A percentile compares a stretch with the other conserved stretches of the same genome.
Evolutionary conservation across 2,797 vertebrate species (phyloP).

Genomic region (Aphelocoma californica): DNA sequence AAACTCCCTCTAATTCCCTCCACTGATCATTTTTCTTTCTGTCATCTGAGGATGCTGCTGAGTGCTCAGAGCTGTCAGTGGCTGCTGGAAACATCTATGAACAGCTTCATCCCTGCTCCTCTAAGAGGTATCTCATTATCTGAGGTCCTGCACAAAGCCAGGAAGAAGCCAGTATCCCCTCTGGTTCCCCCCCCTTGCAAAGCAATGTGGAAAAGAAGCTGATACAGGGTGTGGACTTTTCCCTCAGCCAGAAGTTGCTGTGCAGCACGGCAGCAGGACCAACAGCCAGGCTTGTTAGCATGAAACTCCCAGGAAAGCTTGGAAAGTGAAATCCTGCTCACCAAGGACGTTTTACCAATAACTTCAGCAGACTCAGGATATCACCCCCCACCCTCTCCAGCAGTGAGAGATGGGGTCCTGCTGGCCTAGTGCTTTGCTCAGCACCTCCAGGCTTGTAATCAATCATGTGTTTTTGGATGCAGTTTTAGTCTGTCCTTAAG

Average conservation of each 20-base stretch:
- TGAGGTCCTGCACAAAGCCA: neutral
- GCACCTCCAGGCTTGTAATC: neutral
- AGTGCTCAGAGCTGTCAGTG: neutral
- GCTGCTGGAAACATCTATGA: neutral
- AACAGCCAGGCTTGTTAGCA: neutral
- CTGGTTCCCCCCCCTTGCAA: neutral
- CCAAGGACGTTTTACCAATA: neutral
- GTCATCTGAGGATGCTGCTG: neutral
- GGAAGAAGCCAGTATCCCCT: neutral
- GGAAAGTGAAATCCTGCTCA: neutral
- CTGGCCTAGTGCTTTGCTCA: neutral
- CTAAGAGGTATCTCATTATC: neutral
- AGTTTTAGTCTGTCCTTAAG: neutral
- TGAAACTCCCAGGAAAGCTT: neutral
- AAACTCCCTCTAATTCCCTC: neutral
- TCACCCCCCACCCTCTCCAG: neutral
- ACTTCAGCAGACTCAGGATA: neutral
- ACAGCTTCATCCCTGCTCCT: neutral
- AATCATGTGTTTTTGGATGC: neutral
- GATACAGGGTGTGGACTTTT: neutral
- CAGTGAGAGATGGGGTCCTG: neutral
- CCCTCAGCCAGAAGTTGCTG: neutral
- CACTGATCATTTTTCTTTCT: neutral
- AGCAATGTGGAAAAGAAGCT: neutral
- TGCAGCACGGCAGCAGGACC: fast-evolving